Base-by-base conservation (phyloP, 2,888 invertebrate species). In the Deilephila porcellus region DNA sequence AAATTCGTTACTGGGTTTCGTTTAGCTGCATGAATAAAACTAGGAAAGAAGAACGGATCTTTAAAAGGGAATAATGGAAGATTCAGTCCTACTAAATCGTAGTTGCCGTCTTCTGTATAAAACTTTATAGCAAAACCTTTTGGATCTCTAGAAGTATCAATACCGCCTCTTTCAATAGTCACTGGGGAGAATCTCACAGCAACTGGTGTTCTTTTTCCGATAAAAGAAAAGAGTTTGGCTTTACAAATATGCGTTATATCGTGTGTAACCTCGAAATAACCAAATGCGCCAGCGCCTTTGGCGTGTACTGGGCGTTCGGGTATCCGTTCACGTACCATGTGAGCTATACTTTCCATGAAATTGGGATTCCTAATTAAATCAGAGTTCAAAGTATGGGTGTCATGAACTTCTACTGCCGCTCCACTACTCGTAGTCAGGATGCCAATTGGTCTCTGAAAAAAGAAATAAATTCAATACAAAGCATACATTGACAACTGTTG, bases 271-370 rank as follows among this genome's bases (percentile, higher is more conserved):
- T 97, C 97, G 81, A 98, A 97, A 83, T 97, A 97, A 1, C 97
- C 97, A 86, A 97, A 97, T 2, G 97, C 97, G 25, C 97, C 98
- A 60, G 97, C 97, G 75, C 98, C 99, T 92, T 98, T 99, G 0
- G 99, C 98, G 88, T 98, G 98, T 1, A 98, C 98, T 0, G 98
- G 97, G 80, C 99, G 95, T 87, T 98, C 98, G 0, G 99, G 98
- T 82, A 98, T 98, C 74, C 98, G 96, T 89, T 99, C 98, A 34
- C 97, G 95, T 85, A 96, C 96, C 82, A 98, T 97, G 0, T 77
- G 74, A 1, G 76, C 74, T 5, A 73, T 96, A 92, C 80, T 56
- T 34, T 72, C 72, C 20, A 72, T 56, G 45, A 72, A 72, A 20
- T 17, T 56, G 17, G 5, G 17, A 19, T 72, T 72, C 0, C 6